These are phyloP conservation scores for Melanocharis versteri DNA, from an alignment of 2,113 vertebrate species.

Conservation along the genomic window DNA sequence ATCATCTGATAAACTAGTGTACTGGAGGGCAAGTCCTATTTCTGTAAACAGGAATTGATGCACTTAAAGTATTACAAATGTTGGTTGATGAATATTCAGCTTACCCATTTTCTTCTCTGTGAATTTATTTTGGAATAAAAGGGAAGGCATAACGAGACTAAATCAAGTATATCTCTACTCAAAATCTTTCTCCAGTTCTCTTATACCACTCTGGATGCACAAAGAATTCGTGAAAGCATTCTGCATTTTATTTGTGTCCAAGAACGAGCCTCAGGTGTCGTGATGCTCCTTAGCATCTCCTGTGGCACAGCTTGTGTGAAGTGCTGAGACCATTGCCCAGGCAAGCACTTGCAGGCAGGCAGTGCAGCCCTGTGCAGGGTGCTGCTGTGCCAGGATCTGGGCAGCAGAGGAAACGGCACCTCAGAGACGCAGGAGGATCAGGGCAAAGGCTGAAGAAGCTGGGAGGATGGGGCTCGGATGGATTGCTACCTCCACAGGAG, in stretches of 20 bases:
- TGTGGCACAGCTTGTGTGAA: background rate
- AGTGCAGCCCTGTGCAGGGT: fast-evolving
- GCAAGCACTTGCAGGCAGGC: background rate
- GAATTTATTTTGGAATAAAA: background rate
- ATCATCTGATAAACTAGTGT: background rate
- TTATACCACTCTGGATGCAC: background rate
- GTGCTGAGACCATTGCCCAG: background rate
- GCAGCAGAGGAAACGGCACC: background rate
- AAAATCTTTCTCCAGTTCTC: background rate
- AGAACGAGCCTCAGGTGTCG: background rate
- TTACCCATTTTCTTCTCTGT: background rate
- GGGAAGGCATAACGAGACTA: background rate
- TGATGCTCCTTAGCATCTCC: background rate
- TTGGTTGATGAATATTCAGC: background rate
- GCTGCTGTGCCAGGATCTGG: background rate
- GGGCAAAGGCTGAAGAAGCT: background rate
- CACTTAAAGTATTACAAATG: background rate
- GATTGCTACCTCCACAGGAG: background rate
- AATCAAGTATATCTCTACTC: background rate
- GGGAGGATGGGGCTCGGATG: fast-evolving
- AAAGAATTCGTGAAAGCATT: background rate
- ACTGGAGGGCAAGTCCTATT: background rate
- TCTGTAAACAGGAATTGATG: background rate
- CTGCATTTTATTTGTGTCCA: background rate
- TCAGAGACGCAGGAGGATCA: background rate